Conservation (phyloP, 2,888 invertebrate genomes). For the Luperina nickerlii region DNA sequence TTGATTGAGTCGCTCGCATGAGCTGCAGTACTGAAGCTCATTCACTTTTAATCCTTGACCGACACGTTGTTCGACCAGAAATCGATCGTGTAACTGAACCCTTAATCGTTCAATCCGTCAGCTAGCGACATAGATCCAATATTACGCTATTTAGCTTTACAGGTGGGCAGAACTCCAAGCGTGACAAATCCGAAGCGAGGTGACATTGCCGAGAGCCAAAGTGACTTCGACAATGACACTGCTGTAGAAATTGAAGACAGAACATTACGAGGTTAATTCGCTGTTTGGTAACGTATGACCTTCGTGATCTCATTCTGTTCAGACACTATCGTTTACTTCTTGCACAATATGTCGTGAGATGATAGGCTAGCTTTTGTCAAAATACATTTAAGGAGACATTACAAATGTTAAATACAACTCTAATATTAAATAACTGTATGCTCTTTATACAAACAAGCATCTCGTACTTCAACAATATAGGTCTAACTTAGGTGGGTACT, state of each 20-base stretch:
- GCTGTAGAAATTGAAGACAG: slow-evolving; percentile 51
- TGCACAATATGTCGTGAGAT: slow-evolving; percentile 14
- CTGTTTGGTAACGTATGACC: slow-evolving; percentile 48
- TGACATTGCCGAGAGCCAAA: slow-evolving; percentile 29
- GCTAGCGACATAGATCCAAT: slow-evolving; percentile 50
- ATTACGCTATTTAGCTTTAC: slow-evolving; percentile 55
- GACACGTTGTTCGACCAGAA: slow-evolving; percentile 44
- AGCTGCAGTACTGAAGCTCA: slow-evolving; percentile 26
- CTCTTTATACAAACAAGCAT: not conserved
- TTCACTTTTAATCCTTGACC: slow-evolving; percentile 55
- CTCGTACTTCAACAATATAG: not conserved
- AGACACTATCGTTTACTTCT: slow-evolving; percentile 33
- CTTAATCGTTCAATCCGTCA: slow-evolving; percentile 50
- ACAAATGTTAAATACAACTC: not conserved
- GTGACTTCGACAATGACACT: slow-evolving; percentile 34
- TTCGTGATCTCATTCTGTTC: slow-evolving; percentile 37
- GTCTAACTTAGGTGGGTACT: not conserved
- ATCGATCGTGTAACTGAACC: slow-evolving; percentile 41
- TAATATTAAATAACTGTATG: not conserved
- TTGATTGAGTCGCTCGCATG: slow-evolving; percentile 47
- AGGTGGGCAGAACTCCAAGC: slow-evolving; percentile 59
- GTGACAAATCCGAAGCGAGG: slow-evolving; percentile 49
- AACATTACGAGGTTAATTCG: slow-evolving; percentile 52
- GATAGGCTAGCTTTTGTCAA: slow-evolving; percentile 3
- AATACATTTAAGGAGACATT: not conserved